Evolutionary conservation across 1,140 invertebrate species (phyloP).

Genomic region (Zeugodacus cucurbitae): DNA sequence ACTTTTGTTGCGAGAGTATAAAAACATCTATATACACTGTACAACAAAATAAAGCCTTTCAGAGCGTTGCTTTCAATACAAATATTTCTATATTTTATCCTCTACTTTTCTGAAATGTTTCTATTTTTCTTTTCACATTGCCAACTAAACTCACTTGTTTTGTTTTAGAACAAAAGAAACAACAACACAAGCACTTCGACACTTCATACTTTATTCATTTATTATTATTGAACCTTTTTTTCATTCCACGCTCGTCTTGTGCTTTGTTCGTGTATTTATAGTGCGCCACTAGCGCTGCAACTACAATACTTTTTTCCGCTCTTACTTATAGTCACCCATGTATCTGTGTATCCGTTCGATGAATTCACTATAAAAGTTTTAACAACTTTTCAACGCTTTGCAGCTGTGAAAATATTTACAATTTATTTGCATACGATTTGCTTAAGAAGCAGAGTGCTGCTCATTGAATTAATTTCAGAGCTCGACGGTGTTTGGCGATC

Average conservation of each 20-base stretch:
- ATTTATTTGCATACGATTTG: constrained; percentile 31
- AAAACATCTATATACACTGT: too few relatives aligned
- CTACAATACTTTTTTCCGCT: not conserved
- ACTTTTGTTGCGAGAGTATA: too few relatives aligned
- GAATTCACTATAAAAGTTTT: not conserved
- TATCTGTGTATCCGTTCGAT: not conserved
- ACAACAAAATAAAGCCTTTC: too few relatives aligned
- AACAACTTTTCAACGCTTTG: not conserved
- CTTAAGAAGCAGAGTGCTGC: not conserved
- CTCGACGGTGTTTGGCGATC: too few relatives aligned
- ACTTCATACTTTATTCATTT: not conserved
- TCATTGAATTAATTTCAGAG: not conserved
- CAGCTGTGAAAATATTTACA: constrained; percentile 33
- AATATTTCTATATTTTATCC: too few relatives aligned
- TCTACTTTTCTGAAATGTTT: too few relatives aligned
- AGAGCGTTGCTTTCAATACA: too few relatives aligned
- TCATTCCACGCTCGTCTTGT: not conserved
- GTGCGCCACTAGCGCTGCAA: not conserved
- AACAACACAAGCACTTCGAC: not conserved
- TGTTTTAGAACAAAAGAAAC: not conserved
- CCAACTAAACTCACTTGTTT: not conserved
- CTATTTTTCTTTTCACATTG: too few relatives aligned
- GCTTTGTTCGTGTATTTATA: not conserved
- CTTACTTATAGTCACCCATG: too few relatives aligned
- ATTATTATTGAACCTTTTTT: not conserved